A percentile compares a stretch with the other conserved stretches of the same genome.
phyloP scores from a whole-genome alignment of 2,888 invertebrate genomes.

The Smittia sp. region DNA sequence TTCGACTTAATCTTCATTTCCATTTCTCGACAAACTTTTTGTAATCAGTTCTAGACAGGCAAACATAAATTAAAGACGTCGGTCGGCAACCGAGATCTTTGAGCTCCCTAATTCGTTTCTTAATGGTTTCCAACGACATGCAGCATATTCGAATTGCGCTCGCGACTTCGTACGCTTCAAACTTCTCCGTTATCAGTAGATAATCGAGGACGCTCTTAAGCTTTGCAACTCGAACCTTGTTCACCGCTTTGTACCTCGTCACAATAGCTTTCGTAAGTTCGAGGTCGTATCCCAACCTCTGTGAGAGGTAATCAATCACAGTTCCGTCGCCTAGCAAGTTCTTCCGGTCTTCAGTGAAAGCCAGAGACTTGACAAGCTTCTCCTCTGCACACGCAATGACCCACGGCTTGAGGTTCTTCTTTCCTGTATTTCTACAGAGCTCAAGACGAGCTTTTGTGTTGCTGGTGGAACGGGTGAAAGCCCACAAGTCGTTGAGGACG shows the following conservation, averaged over 20 bases:
- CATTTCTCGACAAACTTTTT: conserved; percentile 55
- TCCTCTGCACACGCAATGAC: conserved; percentile 63
- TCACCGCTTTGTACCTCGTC: conserved; percentile 56
- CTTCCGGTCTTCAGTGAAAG: conserved; percentile 50
- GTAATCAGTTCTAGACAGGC: conserved; percentile 59
- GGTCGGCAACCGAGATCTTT: conserved; percentile 55
- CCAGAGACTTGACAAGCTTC: conserved; percentile 55
- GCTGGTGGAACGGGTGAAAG: conserved; percentile 59
- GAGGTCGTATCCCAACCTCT: conserved; percentile 55
- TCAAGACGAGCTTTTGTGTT: conserved; percentile 57
- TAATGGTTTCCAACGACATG: conserved; percentile 59
- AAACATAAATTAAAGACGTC: conserved; percentile 58
- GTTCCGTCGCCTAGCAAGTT: conserved; percentile 57
- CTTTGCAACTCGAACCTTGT: conserved; percentile 59
- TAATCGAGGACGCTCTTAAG: conserved; percentile 61
- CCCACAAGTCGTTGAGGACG: conserved; percentile 63
- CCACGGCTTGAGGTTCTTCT: conserved; percentile 62
- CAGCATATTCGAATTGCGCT: conserved; percentile 58
- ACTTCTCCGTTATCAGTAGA: conserved; percentile 56
- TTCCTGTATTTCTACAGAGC: conserved; percentile 55
- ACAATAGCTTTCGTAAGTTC: conserved; percentile 56
- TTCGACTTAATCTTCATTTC: conserved; percentile 42
- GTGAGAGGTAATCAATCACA: conserved; percentile 57
- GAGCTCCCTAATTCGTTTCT: conserved; percentile 56
- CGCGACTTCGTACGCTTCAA: conserved; percentile 57